A percentile compares a stretch with the other conserved stretches of the same genome.
Evolutionary conservation across 1,140 invertebrate species (phyloP).

Genomic region (Choristoneura fumiferana): DNA sequence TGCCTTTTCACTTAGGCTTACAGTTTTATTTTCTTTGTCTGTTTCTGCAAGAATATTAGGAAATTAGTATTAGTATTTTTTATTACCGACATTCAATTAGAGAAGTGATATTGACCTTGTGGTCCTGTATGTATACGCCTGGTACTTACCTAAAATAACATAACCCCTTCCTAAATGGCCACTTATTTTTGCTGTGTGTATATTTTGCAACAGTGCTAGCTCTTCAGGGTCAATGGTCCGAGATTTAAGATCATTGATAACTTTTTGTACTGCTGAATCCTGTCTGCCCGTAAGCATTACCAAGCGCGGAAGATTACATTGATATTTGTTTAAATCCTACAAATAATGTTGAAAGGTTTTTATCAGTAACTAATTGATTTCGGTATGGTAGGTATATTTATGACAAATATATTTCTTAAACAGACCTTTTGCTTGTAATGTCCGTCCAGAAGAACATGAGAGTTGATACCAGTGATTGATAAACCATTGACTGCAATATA

Average conservation of each 20-base stretch:
- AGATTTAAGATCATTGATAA: slow-evolving; percentile 8
- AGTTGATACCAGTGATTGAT: slow-evolving; percentile 40
- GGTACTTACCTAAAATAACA: slow-evolving; percentile 48
- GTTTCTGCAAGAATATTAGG: slow-evolving; percentile 26
- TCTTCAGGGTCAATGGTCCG: slow-evolving; percentile 68
- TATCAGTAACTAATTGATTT: neutral
- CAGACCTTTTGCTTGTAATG: slow-evolving; percentile 38
- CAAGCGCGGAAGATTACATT: neutral
- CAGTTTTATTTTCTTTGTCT: slow-evolving; percentile 45
- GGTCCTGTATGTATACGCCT: no score
- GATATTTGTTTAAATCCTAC: neutral
- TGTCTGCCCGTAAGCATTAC: neutral
- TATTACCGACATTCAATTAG: neutral
- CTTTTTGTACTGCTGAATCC: slow-evolving; percentile 4
- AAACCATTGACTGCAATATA: slow-evolving; percentile 40
- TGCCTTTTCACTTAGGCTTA: slow-evolving; percentile 19
- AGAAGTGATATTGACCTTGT: neutral
- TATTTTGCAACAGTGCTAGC: slow-evolving; percentile 63
- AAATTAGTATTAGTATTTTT: no score
- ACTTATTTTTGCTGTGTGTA: slow-evolving; percentile 66
- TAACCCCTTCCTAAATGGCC: slow-evolving; percentile 79
- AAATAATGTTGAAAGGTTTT: neutral
- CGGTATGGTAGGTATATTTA: no score
- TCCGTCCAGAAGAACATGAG: slow-evolving; percentile 39
- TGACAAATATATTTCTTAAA: no score